Evolutionary conservation across 2,888 invertebrate genomes (phyloP).

Genomic region (Drosophila acutilabella): DNA sequence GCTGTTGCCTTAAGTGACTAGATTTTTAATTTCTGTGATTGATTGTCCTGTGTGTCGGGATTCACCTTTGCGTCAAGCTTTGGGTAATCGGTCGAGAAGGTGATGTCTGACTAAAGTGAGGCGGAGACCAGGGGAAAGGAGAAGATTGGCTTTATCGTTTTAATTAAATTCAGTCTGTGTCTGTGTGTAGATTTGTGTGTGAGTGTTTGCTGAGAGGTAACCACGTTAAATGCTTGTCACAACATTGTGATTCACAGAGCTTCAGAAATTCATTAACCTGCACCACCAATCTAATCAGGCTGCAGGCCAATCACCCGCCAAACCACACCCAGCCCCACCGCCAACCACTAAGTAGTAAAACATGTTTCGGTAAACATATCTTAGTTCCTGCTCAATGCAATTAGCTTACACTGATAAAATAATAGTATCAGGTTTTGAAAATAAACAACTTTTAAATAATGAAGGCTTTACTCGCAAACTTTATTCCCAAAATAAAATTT

Average conservation of each 20-base stretch:
- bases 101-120: conserved; percentile 9
- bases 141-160: conserved; percentile 37
- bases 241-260: conserved; percentile 43
- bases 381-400: conserved; percentile 38
- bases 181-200: neutral
- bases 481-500: too few relatives aligned
- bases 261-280: conserved; percentile 42
- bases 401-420: conserved; percentile 30
- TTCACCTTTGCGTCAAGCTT: neutral
- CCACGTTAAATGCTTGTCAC: conserved; percentile 29
- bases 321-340: too few relatives aligned
- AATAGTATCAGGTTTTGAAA: too few relatives aligned
- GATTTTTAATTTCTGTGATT: conserved; percentile 63
- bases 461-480: too few relatives aligned
- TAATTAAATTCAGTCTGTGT: conserved; percentile 47
- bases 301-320: conserved; percentile 7
- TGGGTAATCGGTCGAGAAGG: conserved; percentile 12
- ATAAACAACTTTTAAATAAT: too few relatives aligned
- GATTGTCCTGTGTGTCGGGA: conserved; percentile 38
- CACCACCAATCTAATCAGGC: conserved; percentile 35
- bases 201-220: neutral
- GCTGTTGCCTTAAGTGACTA: conserved; percentile 28
- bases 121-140: neutral
- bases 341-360: conserved; percentile 46
- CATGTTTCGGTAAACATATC: conserved; percentile 41